Percentiles rank a stretch among this genome's conserved stretches.
Conservation (phyloP, 2,888 invertebrate genomes). For the Lithodes maja region DNA sequence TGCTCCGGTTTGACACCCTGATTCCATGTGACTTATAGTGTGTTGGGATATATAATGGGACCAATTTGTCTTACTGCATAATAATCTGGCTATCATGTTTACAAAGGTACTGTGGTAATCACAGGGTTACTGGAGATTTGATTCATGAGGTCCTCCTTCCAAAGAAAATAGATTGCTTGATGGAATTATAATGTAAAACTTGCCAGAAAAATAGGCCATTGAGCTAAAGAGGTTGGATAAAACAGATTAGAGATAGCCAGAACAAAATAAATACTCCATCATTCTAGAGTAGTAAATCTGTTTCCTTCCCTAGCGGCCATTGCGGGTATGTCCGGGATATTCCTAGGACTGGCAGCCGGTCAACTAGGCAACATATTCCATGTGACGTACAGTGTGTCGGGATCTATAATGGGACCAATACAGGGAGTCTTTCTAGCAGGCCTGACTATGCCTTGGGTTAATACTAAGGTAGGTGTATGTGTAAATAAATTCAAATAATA, state of each 20-base stretch:
- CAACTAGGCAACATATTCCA: slow-evolving; percentile 29
- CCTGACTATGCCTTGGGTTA: slow-evolving; percentile 26
- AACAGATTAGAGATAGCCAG: too few species aligned
- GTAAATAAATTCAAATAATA: neutral
- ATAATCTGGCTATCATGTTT: neutral
- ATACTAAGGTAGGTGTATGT: slow-evolving; percentile 1
- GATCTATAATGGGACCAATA: slow-evolving; percentile 35
- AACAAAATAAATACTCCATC: too few species aligned
- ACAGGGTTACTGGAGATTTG: too few species aligned
- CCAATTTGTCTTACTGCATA: neutral
- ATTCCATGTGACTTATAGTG: neutral
- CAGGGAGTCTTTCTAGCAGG: neutral
- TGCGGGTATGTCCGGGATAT: slow-evolving; percentile 22
- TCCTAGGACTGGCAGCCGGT: slow-evolving; percentile 16
- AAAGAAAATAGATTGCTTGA: too few species aligned
- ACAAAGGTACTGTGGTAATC: neutral
- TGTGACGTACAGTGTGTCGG: slow-evolving; percentile 23
- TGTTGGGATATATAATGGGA: slow-evolving; percentile 28
- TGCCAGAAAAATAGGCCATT: too few species aligned
- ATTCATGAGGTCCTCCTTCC: too few species aligned
- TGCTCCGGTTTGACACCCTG: too few species aligned
- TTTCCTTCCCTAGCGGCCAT: slow-evolving; percentile 4
- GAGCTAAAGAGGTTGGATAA: too few species aligned
- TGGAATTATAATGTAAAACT: too few species aligned
- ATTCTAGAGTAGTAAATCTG: too few species aligned